Evolutionary conservation across 2,113 vertebrate species (phyloP).

Genomic region (Aegithalos caudatus): DNA sequence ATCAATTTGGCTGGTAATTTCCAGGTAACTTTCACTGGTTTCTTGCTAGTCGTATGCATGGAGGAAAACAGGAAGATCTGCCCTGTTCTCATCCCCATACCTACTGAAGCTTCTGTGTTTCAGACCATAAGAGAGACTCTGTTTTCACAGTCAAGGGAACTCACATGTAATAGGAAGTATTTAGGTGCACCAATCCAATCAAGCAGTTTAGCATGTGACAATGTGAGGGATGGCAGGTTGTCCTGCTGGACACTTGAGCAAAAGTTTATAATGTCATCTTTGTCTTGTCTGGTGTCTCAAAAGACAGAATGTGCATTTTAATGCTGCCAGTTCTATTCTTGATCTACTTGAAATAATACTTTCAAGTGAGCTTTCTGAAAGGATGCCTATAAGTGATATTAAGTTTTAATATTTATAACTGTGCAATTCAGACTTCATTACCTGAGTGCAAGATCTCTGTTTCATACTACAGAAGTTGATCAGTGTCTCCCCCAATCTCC

Average conservation of each 20-base stretch:
- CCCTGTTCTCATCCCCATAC: neutral
- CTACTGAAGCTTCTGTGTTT: neutral
- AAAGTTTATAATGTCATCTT: neutral
- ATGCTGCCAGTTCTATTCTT: neutral
- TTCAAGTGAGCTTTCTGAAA: neutral
- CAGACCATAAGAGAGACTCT: neutral
- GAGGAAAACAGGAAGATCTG: neutral
- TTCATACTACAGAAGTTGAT: slow-evolving; percentile 82
- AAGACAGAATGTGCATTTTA: neutral
- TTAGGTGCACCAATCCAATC: neutral
- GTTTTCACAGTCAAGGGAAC: neutral
- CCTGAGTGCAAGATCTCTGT: slow-evolving; percentile 1
- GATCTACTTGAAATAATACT: neutral
- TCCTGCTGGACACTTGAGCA: neutral
- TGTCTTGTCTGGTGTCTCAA: neutral
- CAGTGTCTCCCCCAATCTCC: slow-evolving; percentile 85
- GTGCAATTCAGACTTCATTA: neutral
- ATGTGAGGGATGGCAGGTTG: neutral
- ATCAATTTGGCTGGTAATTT: neutral
- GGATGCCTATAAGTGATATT: neutral
- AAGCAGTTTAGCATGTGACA: neutral
- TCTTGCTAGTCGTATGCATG: neutral
- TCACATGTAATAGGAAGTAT: neutral
- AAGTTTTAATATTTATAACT: neutral
- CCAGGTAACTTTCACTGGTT: neutral